phyloP scores from a whole-genome alignment of 2,888 invertebrate species.

The Harmothoe impar region DNA sequence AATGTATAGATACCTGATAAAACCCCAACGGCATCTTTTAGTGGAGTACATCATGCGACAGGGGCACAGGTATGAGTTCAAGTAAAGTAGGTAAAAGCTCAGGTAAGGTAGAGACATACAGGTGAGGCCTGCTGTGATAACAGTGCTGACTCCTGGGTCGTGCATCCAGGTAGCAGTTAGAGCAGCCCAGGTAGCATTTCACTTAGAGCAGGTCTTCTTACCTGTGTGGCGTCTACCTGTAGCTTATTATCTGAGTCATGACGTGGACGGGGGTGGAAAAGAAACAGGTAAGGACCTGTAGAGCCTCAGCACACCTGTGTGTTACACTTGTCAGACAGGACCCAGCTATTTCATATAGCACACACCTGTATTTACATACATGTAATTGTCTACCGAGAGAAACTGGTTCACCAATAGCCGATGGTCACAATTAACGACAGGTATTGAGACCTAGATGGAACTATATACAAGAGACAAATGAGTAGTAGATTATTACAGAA shows the following conservation, averaged over 20 bases:
- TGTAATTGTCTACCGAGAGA: no score
- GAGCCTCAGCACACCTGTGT: background rate
- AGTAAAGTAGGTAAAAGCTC: background rate
- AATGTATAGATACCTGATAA: no score
- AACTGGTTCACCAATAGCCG: no score
- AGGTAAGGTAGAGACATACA: slow-evolving; percentile 20
- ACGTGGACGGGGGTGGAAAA: background rate
- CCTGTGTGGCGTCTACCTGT: background rate
- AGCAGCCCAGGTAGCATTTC: background rate
- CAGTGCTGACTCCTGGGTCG: background rate
- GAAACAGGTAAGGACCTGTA: background rate
- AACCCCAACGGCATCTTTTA: no score
- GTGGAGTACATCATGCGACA: background rate
- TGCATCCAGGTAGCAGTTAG: slow-evolving; percentile 13
- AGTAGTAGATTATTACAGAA: no score
- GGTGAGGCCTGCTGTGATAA: slow-evolving; percentile 3
- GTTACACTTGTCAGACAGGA: no score
- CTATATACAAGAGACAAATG: no score
- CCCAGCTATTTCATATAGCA: no score
- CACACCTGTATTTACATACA: no score
- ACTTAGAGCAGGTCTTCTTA: slow-evolving; percentile 13
- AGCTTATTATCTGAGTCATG: background rate
- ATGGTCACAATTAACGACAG: no score
- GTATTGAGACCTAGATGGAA: no score
- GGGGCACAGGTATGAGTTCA: background rate